phyloP scores from a whole-genome alignment of 2,113 vertebrate genomes.

The Galemys pyrenaicus region DNA sequence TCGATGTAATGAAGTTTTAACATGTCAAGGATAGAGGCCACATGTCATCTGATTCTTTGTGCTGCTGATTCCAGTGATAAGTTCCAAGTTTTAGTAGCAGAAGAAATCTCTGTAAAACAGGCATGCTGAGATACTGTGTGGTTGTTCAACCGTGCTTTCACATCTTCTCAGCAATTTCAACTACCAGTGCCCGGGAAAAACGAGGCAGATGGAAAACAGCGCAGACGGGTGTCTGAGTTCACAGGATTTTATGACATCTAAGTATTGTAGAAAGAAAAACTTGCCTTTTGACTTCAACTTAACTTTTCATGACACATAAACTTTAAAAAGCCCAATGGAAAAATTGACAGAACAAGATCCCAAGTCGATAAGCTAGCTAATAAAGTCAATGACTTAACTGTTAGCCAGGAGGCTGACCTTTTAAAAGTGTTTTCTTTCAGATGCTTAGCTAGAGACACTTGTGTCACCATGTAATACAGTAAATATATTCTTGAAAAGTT shows the following conservation, averaged over 20 bases:
- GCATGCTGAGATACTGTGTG: neutral
- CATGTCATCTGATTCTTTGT: neutral
- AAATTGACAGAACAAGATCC: constrained; percentile 38
- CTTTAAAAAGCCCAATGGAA: constrained; percentile 58
- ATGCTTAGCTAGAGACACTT: neutral
- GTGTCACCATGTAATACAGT: neutral
- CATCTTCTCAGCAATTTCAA: neutral
- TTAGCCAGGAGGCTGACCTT: constrained; percentile 34
- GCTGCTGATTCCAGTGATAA: neutral
- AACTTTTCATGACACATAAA: constrained; percentile 50
- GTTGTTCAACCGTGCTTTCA: no score
- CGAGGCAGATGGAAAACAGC: neutral
- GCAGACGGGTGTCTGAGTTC: neutral
- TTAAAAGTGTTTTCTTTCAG: constrained; percentile 59
- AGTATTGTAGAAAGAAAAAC: neutral
- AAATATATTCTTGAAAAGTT: constrained; percentile 14
- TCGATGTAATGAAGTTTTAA: neutral
- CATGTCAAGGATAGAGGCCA: neutral
- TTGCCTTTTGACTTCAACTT: constrained; percentile 31
- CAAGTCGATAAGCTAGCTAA: constrained; percentile 48
- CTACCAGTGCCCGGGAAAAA: neutral
- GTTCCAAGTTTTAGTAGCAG: neutral
- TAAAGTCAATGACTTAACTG: constrained; percentile 37
- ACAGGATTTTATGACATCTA: neutral
- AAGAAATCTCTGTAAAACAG: neutral